Evolutionary conservation across 2,888 invertebrate genomes (phyloP), one percentile per base, ranked within the genome.

Genomic region (Drosophila prostipennis): DNA sequence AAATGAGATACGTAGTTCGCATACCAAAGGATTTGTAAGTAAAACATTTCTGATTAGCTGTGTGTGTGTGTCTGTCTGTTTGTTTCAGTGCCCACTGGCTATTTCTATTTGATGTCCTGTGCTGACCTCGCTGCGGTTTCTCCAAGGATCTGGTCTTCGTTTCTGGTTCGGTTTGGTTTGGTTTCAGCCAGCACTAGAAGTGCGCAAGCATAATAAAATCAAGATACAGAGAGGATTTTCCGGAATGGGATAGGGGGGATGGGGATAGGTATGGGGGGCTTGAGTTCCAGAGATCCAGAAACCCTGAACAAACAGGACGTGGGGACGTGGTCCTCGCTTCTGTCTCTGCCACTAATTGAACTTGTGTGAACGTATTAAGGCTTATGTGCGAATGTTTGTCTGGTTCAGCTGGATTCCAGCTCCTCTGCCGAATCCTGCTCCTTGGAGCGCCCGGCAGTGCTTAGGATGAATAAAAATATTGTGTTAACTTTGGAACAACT

Each of bases 141-240:
- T 42, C 61, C 16, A 40, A 48, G 60, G 39, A n/a, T 39, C 19
- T 11, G 5, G 34, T 34, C 34, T 64, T 37, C 49, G 29, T 61
- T 42, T 60, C 45, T 16, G 40, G 26, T 26, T 26, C 26, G 26
- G 26, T 26, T 26, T 26, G 6, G 52, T 39, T 43, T 10, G 23
- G 34, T 14, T 54, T 34, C 7, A 14, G 45, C 26, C 39, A 67
- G 37, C 32, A 72, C 69, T 76, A 68, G 75, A 78, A 85, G 88
- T 87, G 76, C 82, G 82, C 82, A 81, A 85, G 88, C 78, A 85
- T 85, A 83, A 83, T 87, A 83, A 85, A 87, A 83, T 83, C 82
- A 85, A 87, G 88, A 83, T 87, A 81, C 72, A 78, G 72, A 54
- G 36, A 55, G 43, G 42, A 29, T 57, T 39, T 39, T 34, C n/a